Conservation (phyloP, 1,140 invertebrate species). For the Sarcophaga bullata region DNA sequence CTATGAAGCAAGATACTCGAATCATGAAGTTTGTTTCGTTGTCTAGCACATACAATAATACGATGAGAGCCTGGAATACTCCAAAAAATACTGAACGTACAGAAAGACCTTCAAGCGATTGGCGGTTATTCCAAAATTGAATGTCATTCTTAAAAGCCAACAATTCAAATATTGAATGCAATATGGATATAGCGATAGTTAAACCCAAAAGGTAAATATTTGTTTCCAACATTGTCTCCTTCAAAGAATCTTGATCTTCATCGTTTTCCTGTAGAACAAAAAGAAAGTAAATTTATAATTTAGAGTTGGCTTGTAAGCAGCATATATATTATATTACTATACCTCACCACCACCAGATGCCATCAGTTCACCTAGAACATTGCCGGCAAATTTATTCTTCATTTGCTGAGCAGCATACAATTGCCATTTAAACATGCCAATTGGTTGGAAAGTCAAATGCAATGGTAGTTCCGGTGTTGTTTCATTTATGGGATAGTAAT, state of each 20-base stretch:
- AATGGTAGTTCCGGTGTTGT: slow-evolving; percentile 79
- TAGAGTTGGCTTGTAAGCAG: no score
- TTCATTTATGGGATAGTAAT: slow-evolving; percentile 95
- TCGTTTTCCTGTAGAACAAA: slow-evolving; percentile 75
- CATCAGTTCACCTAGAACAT: slow-evolving; percentile 69
- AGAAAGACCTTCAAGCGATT: slow-evolving; percentile 96
- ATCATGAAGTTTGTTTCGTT: slow-evolving; percentile 99
- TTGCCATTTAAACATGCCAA: slow-evolving; percentile 98
- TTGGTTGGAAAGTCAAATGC: slow-evolving; percentile 89
- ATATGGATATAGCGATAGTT: slow-evolving; percentile 91
- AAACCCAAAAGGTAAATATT: slow-evolving; percentile 94
- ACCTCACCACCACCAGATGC: slow-evolving; percentile 54
- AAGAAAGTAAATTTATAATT: slow-evolving; percentile 35
- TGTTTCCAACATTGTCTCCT: slow-evolving; percentile 96
- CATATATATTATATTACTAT: slow-evolving; percentile 52
- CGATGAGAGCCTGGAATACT: slow-evolving; percentile 95
- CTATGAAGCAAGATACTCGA: slow-evolving; percentile 90
- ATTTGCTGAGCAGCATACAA: slow-evolving; percentile 95
- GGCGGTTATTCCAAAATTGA: slow-evolving; percentile 99
- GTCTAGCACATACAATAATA: slow-evolving; percentile 95
- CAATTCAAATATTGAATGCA: slow-evolving; percentile 98
- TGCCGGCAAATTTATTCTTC: slow-evolving; percentile 79
- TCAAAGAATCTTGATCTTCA: slow-evolving; percentile 96
- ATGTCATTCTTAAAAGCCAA: slow-evolving; percentile 99
- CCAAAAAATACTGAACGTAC: slow-evolving; percentile 99